Conservation (phyloP, 2,888 invertebrate genomes). For the Drosophila mercatorum region DNA sequence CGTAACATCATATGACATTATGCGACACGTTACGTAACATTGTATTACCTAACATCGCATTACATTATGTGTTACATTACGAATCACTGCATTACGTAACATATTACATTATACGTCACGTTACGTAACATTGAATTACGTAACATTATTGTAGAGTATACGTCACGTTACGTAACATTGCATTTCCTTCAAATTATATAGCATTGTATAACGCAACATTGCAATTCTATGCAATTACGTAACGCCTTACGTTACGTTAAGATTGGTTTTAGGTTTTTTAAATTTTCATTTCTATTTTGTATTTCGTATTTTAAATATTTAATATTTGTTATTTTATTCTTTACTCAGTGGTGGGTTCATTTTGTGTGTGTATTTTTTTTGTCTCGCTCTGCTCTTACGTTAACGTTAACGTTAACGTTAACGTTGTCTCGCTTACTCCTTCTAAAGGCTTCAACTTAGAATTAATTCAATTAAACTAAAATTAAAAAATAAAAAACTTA, state of each 20-base stretch:
- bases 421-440: conserved; percentile 5
- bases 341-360: conserved; percentile 73
- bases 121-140: no score
- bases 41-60: no score
- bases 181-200: background rate
- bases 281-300: conserved; percentile 14
- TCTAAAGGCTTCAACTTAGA: conserved; percentile 55
- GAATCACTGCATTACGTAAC: background rate
- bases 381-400: conserved; percentile 32
- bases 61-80: no score
- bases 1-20: no score
- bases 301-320: conserved; percentile 1
- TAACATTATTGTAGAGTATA: no score
- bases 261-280: conserved; percentile 49
- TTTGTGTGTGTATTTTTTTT: conserved; percentile 58
- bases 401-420: background rate
- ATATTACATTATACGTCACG: no score
- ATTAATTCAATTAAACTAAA: conserved; percentile 45
- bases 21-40: no score
- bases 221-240: background rate
- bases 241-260: conserved; percentile 9
- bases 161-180: background rate
- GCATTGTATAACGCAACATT: no score
- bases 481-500: conserved; percentile 27
- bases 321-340: conserved; percentile 23